Conservation (phyloP, 30 jellyfish, hydroid and myxozoan species). For the Aurelia aurita complex sp. Pacific region DNA sequence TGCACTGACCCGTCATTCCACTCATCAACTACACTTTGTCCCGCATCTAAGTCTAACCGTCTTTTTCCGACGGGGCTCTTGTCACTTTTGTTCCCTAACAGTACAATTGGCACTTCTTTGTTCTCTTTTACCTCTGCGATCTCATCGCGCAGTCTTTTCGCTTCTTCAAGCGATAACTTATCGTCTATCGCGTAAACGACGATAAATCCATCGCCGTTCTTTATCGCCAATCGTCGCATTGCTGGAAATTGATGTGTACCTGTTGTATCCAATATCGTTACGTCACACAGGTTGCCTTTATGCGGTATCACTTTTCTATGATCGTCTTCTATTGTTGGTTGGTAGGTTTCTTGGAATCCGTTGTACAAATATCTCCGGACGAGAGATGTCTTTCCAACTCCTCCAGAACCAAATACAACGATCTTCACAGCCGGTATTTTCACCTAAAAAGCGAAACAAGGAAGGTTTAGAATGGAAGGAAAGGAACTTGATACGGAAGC, state of each 20-base stretch:
- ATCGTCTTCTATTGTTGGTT: constrained; percentile 94
- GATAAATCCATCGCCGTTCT: constrained; percentile 84
- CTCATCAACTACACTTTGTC: constrained; percentile 27
- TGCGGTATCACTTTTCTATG: constrained; percentile 71
- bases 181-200: constrained; percentile 89
- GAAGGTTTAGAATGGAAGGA: background rate
- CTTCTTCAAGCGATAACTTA: constrained; percentile 80
- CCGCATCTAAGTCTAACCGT: constrained; percentile 43
- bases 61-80: constrained; percentile 58
- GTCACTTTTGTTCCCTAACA: constrained; percentile 88
- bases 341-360: constrained; percentile 65
- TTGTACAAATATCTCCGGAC: constrained; percentile 77
- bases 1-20: constrained; percentile 58
- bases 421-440: constrained; percentile 67
- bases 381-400: constrained; percentile 96
- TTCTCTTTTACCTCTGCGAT: constrained; percentile 49
- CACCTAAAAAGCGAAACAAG: constrained; percentile 30
- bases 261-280: constrained; percentile 90
- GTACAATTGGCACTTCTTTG: constrained; percentile 75
- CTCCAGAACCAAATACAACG: constrained; percentile 95
- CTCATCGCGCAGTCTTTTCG: constrained; percentile 76
- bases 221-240: constrained; percentile 91
- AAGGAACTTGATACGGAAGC: background rate
- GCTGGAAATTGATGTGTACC: constrained; percentile 99
- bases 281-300: constrained; percentile 72